Percentiles rank a stretch among this genome's conserved stretches.
These are phyloP conservation scores for Pica pica DNA, from an alignment of 2,113 vertebrate species.

Conservation along the genomic window DNA sequence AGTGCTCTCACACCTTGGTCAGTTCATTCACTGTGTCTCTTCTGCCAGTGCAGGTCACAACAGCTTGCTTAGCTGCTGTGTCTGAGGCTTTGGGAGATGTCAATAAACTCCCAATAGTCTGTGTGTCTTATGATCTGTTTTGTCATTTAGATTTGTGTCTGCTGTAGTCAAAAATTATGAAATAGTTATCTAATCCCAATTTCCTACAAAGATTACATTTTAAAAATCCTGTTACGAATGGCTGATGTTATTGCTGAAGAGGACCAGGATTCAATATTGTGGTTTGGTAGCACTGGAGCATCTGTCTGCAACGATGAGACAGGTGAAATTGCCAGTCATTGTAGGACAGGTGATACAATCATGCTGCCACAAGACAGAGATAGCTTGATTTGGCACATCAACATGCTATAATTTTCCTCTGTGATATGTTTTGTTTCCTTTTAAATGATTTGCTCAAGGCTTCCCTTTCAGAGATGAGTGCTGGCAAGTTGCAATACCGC, in stretches of 20 bases:
- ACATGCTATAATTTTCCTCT: not conserved
- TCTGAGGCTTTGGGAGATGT: not conserved
- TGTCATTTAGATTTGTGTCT: not conserved
- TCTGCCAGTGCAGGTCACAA: not conserved
- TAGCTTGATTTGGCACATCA: not conserved
- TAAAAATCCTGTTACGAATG: not conserved
- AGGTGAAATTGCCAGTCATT: not conserved
- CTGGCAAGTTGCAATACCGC: not conserved
- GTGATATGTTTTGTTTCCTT: not conserved
- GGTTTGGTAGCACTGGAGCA: not conserved
- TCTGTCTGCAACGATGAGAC: not conserved
- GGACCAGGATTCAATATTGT: not conserved
- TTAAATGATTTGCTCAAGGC: not conserved
- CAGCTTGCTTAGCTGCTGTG: not conserved
- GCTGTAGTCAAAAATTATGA: not conserved
- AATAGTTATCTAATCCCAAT: not conserved
- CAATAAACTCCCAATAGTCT: not conserved
- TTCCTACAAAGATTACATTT: not conserved
- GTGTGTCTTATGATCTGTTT: accelerated
- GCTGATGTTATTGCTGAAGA: not conserved
- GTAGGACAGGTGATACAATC: not conserved
- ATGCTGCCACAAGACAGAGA: not conserved
- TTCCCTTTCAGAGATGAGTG: slow-evolving; percentile 1
- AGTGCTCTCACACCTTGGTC: not conserved
- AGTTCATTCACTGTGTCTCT: not conserved